Conservation (phyloP, 2,888 invertebrate genomes). For the Fabriciana adippe region DNA sequence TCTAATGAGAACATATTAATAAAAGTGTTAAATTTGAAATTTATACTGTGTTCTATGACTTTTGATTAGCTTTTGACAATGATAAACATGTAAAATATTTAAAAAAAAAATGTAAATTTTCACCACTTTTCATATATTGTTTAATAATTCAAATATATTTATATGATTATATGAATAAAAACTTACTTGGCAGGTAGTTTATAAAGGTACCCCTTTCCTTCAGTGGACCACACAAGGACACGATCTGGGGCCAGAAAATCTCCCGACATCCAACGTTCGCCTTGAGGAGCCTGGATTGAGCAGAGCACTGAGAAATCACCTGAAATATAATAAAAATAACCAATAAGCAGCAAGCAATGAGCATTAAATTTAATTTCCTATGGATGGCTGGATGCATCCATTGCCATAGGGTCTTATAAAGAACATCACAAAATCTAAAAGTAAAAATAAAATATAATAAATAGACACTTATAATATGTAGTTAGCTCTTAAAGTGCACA, state of each 20-base stretch:
- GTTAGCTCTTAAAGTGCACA: too few species aligned
- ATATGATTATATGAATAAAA: background rate
- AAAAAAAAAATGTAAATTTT: background rate
- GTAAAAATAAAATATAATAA: too few species aligned
- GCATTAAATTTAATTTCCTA: background rate
- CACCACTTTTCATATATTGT: background rate
- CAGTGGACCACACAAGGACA: slow-evolving; percentile 97
- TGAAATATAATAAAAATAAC: slow-evolving; percentile 50
- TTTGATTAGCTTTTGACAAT: slow-evolving; percentile 12
- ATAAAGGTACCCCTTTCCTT: slow-evolving; percentile 97
- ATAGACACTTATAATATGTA: too few species aligned
- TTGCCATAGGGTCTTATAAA: too few species aligned
- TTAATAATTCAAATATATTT: background rate
- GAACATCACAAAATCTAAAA: too few species aligned
- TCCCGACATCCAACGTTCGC: slow-evolving; percentile 97
- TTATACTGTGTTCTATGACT: slow-evolving; percentile 13
- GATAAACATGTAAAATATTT: slow-evolving; percentile 7
- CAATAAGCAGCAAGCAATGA: background rate
- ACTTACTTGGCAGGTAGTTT: slow-evolving; percentile 97
- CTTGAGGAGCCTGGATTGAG: slow-evolving; percentile 93
- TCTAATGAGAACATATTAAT: slow-evolving; percentile 44
- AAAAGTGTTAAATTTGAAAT: slow-evolving; percentile 23
- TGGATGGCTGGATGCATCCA: too few species aligned
- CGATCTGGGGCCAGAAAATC: slow-evolving; percentile 96
- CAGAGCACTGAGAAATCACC: slow-evolving; percentile 98